Evolutionary conservation across 2,888 invertebrate genomes (phyloP).

Genomic region (Drosophila borealis): DNA sequence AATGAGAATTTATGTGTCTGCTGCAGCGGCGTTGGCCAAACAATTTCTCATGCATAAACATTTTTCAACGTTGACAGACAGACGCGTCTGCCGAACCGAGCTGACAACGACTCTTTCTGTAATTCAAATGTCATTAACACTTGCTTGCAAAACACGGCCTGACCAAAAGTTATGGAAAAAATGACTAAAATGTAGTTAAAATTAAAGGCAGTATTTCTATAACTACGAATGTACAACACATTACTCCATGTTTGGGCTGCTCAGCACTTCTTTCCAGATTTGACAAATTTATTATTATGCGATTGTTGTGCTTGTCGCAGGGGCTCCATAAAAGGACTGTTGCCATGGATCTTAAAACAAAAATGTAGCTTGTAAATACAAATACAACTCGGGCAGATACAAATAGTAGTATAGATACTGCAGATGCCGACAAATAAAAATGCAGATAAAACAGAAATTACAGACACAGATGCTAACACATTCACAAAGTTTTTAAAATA

Average conservation of each 20-base stretch:
- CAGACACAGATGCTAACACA: not conserved
- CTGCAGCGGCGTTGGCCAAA: slow-evolving; percentile 62
- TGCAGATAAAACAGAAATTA: not conserved
- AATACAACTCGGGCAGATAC: not conserved
- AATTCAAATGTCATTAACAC: slow-evolving; percentile 76
- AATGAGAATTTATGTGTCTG: slow-evolving; percentile 79
- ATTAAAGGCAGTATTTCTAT: slow-evolving; percentile 27
- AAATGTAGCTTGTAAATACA: slow-evolving; percentile 7
- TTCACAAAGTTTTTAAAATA: not conserved
- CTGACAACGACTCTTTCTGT: slow-evolving; percentile 47
- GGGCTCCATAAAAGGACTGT: slow-evolving; percentile 44
- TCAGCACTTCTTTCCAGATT: slow-evolving; percentile 17
- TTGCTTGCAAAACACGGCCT: slow-evolving; percentile 50
- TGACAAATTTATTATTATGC: slow-evolving; percentile 45
- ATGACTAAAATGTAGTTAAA: slow-evolving; percentile 25
- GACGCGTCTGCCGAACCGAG: slow-evolving; percentile 43
- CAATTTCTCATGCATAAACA: slow-evolving; percentile 75
- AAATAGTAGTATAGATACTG: not conserved
- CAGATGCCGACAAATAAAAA: not conserved
- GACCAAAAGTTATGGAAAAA: slow-evolving; percentile 54
- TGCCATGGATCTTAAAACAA: slow-evolving; percentile 1
- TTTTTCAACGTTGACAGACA: slow-evolving; percentile 69
- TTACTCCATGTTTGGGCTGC: slow-evolving; percentile 21
- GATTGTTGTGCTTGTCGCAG: slow-evolving; percentile 4
- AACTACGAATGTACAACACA: slow-evolving; percentile 13